Evolutionary conservation across 1,140 invertebrate species (phyloP).

Genomic region (Hormaphis cornu): DNA sequence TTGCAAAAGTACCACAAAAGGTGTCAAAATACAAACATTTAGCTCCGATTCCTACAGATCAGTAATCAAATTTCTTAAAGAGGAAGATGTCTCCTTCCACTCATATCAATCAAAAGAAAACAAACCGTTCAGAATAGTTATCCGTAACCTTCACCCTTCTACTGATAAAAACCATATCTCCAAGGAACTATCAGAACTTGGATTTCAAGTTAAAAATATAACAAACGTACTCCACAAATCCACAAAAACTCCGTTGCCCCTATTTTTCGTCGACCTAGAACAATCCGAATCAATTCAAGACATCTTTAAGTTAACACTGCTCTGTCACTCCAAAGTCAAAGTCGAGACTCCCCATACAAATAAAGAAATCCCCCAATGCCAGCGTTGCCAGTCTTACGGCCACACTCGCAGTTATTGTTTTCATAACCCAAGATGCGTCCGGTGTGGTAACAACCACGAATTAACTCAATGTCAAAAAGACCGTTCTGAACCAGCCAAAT

Average conservation of each 20-base stretch:
- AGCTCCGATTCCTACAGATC: background rate
- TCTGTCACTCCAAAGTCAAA: constrained; percentile 34
- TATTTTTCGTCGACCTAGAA: constrained; percentile 8
- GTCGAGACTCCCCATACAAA: constrained; percentile 39
- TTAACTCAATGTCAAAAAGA: background rate
- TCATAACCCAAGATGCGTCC: constrained; percentile 8
- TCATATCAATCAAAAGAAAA: too few species aligned
- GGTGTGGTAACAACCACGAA: constrained; percentile 13
- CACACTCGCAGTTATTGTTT: constrained; percentile 9
- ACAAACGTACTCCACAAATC: background rate
- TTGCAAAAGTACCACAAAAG: background rate
- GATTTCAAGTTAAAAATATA: constrained; percentile 5
- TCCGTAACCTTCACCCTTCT: background rate
- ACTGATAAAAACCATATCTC: background rate
- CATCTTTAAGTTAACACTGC: background rate
- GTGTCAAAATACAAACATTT: background rate
- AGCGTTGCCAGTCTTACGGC: constrained; percentile 2
- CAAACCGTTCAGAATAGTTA: too few species aligned
- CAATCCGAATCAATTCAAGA: background rate
- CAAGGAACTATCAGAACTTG: background rate
- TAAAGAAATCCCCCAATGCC: constrained; percentile 38
- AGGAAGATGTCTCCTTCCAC: too few species aligned
- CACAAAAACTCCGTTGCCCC: background rate
- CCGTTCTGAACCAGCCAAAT: background rate
- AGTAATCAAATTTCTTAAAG: background rate